These are phyloP conservation scores for Trichoplax adhaerens DNA, from an alignment of 37 sponge, comb jelly and placozoan species.

Conservation along the genomic window DNA sequence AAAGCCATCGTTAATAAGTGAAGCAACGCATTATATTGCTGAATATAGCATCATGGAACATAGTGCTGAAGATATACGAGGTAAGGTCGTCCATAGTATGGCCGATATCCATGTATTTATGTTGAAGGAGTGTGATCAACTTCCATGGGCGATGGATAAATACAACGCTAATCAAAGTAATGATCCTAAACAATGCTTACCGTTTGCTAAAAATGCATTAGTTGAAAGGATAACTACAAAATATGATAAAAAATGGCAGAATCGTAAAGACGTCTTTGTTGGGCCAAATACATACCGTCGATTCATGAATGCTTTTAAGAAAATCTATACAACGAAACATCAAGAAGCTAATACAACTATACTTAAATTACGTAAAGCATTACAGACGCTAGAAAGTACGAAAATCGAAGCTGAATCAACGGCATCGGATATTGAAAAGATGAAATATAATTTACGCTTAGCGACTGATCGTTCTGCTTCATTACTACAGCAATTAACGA, in stretches of 20 bases:
- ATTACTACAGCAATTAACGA: slow-evolving; percentile 23
- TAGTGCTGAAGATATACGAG: too few relatives aligned
- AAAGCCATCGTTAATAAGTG: not conserved
- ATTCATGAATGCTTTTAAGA: slow-evolving; percentile 38
- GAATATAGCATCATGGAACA: too few relatives aligned
- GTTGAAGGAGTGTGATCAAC: slow-evolving; percentile 31
- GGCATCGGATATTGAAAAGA: slow-evolving; percentile 16
- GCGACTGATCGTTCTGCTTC: slow-evolving; percentile 4
- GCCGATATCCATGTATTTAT: slow-evolving; percentile 19
- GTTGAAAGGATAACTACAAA: not conserved
- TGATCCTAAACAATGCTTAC: too few relatives aligned
- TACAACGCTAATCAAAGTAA: too few relatives aligned
- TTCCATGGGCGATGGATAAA: slow-evolving; percentile 2
- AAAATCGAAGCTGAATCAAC: slow-evolving; percentile 14
- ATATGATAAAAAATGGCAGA: not conserved
- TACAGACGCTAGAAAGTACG: slow-evolving; percentile 17
- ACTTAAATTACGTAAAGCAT: slow-evolving; percentile 8
- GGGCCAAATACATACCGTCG: slow-evolving; percentile 29
- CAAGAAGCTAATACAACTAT: not conserved
- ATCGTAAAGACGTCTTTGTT: slow-evolving; percentile 21
- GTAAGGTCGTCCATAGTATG: slow-evolving; percentile 3
- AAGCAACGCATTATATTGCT: slow-evolving; percentile 5
- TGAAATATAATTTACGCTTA: slow-evolving; percentile 8
- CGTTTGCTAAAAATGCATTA: not conserved
- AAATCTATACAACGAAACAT: slow-evolving; percentile 24